Conservation (phyloP, 2,113 vertebrate genomes). For the Lampris megalopsis region DNA sequence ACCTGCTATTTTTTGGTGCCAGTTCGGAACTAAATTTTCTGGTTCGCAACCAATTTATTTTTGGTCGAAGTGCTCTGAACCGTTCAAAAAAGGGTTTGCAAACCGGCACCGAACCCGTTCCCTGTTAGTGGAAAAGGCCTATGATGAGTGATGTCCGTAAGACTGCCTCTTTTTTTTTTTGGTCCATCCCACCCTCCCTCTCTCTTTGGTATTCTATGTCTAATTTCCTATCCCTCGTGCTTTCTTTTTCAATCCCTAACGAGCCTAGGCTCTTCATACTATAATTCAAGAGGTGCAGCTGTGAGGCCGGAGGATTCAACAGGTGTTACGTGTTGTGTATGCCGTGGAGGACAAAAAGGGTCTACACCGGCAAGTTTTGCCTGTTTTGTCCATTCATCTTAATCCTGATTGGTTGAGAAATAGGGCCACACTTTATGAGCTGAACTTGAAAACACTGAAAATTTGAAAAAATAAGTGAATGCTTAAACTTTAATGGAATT, state of each 20-base stretch:
- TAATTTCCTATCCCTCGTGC: not conserved
- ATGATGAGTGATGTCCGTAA: not conserved
- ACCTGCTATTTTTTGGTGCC: no score
- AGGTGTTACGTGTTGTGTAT: not conserved
- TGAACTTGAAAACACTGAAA: no score
- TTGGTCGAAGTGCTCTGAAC: no score
- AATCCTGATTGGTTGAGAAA: no score
- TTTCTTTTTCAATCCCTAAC: not conserved
- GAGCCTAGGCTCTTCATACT: not conserved
- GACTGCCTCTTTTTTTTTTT: not conserved
- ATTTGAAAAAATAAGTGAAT: no score
- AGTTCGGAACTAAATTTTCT: no score
- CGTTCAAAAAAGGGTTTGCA: no score
- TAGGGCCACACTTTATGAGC: no score
- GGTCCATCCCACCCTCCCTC: not conserved
- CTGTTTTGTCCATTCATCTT: not conserved
- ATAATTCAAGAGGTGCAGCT: not conserved
- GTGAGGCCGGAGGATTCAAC: not conserved
- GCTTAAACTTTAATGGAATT: no score
- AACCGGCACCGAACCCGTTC: no score
- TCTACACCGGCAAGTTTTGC: not conserved
- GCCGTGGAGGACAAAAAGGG: not conserved
- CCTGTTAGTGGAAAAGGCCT: no score
- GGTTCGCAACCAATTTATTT: no score
- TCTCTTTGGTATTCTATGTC: not conserved